A percentile compares a stretch with the other conserved stretches of the same genome.
These are phyloP conservation scores for Podarcis raffonei DNA, from an alignment of 2,113 vertebrate species.

Conservation along the genomic window DNA sequence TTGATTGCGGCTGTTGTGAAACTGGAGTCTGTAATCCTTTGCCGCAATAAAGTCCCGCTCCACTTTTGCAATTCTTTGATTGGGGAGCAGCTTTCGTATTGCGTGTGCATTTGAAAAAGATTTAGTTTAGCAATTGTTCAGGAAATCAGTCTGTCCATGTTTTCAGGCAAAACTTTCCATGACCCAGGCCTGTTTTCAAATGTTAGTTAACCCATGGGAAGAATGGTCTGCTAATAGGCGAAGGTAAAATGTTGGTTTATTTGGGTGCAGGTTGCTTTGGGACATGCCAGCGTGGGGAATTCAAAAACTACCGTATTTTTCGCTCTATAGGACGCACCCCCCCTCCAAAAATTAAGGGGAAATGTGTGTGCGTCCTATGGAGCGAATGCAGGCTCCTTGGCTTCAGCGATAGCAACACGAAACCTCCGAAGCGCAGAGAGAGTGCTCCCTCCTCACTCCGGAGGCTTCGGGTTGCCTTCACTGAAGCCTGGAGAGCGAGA, in stretches of 20 bases:
- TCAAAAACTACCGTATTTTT: background rate
- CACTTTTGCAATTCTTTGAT: background rate
- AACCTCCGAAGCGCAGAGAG: no score
- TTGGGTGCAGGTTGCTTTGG: accelerated
- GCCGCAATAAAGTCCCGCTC: background rate
- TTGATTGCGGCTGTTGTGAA: background rate
- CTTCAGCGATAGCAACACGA: no score
- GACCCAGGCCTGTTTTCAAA: background rate
- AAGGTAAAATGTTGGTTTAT: background rate
- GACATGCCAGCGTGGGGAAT: accelerated
- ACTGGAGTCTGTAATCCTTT: background rate
- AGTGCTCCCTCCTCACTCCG: no score
- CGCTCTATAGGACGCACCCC: no score
- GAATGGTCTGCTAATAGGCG: accelerated
- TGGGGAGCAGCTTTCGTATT: background rate
- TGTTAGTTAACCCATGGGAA: background rate
- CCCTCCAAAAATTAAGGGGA: no score
- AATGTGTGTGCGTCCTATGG: no score
- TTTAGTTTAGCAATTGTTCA: accelerated
- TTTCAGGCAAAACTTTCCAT: accelerated
- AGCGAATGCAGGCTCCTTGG: no score
- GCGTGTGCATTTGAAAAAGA: background rate
- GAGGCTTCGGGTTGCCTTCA: no score
- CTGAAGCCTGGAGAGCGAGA: no score
- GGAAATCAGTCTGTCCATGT: background rate